Evolutionary conservation across 1,140 invertebrate genomes (phyloP).

Genomic region (Zaprionus ghesquierei): DNA sequence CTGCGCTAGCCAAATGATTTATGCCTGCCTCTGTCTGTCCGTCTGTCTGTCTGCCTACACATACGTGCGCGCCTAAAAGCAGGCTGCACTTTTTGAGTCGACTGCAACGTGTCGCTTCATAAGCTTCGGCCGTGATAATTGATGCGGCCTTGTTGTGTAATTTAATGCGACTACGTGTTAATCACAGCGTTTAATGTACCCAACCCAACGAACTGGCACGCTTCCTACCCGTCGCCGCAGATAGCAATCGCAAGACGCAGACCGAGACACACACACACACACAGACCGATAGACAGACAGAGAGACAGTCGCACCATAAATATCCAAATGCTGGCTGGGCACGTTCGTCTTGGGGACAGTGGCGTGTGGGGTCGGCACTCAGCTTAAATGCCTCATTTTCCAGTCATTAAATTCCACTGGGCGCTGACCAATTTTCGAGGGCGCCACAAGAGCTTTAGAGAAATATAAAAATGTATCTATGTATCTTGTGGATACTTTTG

Average conservation of each 20-base stretch:
- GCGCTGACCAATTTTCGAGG: slow-evolving; percentile 69
- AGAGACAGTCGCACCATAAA: slow-evolving; percentile 59
- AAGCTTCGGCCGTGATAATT: slow-evolving; percentile 52
- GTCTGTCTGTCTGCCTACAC: not conserved
- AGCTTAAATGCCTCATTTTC: slow-evolving; percentile 78
- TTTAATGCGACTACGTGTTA: slow-evolving; percentile 77
- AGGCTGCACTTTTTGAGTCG: slow-evolving; percentile 36
- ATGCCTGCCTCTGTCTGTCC: slow-evolving; percentile 32
- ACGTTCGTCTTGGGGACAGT: slow-evolving; percentile 45
- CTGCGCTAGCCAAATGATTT: slow-evolving; percentile 62
- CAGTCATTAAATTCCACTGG: slow-evolving; percentile 72
- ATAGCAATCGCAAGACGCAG: slow-evolving; percentile 4
- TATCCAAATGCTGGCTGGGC: slow-evolving; percentile 54
- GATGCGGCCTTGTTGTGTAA: slow-evolving; percentile 68
- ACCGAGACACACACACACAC: not conserved
- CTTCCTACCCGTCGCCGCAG: slow-evolving; percentile 5
- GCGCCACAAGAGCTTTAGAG: slow-evolving; percentile 64
- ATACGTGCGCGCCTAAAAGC: slow-evolving; percentile 15
- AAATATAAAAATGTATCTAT: slow-evolving; percentile 31
- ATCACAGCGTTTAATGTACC: slow-evolving; percentile 74
- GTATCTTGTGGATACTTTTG: slow-evolving; percentile 2
- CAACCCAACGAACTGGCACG: slow-evolving; percentile 34
- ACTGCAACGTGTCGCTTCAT: slow-evolving; percentile 42
- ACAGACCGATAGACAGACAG: slow-evolving; percentile 22
- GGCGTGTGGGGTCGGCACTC: slow-evolving; percentile 52